Percentiles rank a stretch among this genome's conserved stretches.
Conservation (phyloP, 2,888 invertebrate species). For the Melieria picta region DNA sequence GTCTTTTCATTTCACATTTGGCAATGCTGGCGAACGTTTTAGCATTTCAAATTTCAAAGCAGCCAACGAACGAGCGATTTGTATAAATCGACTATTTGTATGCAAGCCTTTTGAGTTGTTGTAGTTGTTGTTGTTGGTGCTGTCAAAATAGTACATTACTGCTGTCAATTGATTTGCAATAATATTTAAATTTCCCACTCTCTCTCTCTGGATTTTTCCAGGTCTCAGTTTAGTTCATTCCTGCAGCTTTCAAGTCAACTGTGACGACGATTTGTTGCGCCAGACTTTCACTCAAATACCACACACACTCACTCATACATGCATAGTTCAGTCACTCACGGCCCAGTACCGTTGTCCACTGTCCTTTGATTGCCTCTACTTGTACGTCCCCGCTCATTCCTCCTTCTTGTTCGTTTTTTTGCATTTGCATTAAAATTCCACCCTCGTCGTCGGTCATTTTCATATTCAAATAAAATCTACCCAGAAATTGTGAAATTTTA, state of each 20-base stretch:
- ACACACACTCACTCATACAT: too few species aligned
- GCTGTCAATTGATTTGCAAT: slow-evolving; percentile 58
- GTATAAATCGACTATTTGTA: slow-evolving; percentile 53
- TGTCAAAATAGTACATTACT: slow-evolving; percentile 11
- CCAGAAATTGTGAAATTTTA: slow-evolving; percentile 18
- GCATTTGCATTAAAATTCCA: slow-evolving; percentile 43
- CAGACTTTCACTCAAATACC: too few species aligned
- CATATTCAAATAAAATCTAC: slow-evolving; percentile 50
- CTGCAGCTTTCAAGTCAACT: too few species aligned
- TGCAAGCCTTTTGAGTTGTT: slow-evolving; percentile 51
- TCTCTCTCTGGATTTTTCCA: too few species aligned
- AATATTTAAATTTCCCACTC: slow-evolving; percentile 53
- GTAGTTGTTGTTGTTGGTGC: slow-evolving; percentile 16
- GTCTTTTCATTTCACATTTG: slow-evolving; percentile 58
- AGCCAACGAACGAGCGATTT: slow-evolving; percentile 15
- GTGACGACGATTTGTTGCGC: too few species aligned
- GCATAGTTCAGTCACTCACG: too few species aligned
- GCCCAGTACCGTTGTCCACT: too few species aligned
- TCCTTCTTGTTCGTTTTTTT: background rate
- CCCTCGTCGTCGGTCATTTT: slow-evolving; percentile 46
- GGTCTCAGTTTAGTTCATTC: too few species aligned
- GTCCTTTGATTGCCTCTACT: too few species aligned
- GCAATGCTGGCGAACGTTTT: slow-evolving; percentile 26
- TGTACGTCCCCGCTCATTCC: too few species aligned
- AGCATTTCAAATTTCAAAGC: slow-evolving; percentile 24